Evolutionary conservation across 2,888 invertebrate species (phyloP), one percentile per base, ranked within the genome.

Genomic region (Clivina fossor): DNA sequence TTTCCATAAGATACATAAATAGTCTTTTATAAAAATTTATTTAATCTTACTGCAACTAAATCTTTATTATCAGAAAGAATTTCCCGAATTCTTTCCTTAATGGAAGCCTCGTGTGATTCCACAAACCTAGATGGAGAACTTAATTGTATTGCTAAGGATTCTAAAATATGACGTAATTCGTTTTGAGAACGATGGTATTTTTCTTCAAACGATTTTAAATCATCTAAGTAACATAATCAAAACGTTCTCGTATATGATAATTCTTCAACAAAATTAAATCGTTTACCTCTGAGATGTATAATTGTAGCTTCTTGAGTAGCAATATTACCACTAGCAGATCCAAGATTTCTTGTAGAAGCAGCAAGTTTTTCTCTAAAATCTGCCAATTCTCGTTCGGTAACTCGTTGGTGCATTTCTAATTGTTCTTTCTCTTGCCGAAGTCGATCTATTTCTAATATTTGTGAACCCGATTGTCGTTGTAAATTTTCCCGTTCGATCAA

Each of bases 31-130:
- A n/a, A 32, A 9, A 11, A 4, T 33, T 33, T 33, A 9, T 11
- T 18, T 24, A 47, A 48, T 71, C 78, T 73, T 78, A 90, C 91
- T 72, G 84, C 78, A 64, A 81, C 76, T 76, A 86, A 85, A 60
- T 88, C 86, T 71, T 90, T 88, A 70, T 86, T 86, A 57, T 91
- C 90, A 56, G 80, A 81, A 20, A 90, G 74, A 37, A 89, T 79
- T 71, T 91, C 90, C 13, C 88, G 78, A 50, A 90, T 81, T 60
- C 88, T 80, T 59, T 91, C 90, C 70, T 89, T 89, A 58, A 92
- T 86, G 24, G 87, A 78, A 44, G 81, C 81, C 70, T 91, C 90
- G 55, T 86, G 82, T 0, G 90, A 85, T 66, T 91, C 91, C 2
- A 88, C 84, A 69, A 85, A 87, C 60, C 85, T 74, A 20, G 83